Base-by-base conservation (phyloP, 2,888 invertebrate genomes). In the Callyntrura sp. region DNA sequence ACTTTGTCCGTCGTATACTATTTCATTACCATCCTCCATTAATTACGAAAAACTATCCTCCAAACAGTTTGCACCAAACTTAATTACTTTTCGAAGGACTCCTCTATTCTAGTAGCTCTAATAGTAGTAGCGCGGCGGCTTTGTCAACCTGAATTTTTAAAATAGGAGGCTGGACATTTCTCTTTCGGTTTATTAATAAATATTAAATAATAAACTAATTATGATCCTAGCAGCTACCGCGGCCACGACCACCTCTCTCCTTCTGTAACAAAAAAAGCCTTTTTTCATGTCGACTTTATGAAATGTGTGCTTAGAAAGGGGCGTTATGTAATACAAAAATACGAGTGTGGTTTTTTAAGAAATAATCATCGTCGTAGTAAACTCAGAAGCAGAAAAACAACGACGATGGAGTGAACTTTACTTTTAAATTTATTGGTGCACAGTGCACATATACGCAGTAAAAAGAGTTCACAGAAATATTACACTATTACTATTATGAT, bases 271-370 rank as follows among this genome's bases (percentile, higher is more conserved):
- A 28, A 11, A 62, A 14, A 11, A 62, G 6, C 6, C 9, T 12
- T 48, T 76, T 28, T 23, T 76, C 25, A 17, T 11, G 2, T 0
- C 12, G 14, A 48, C n/a, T 2, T 25, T 9, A 25, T n/a, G 12
- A 55, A 51, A 76, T 73, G 14, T 48, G 51, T 55, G 9, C 23
- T 55, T 6, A 23, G 1, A 35, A 55, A 55, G 51, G 78, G 78
- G 78, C 78, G 78, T 76, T 25, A 25, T 76, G 51, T 78, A 78
- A 51, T 35, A 78, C 6, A 57, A 8, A 43, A 17, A 78, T 35
- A 28, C 28, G 78, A 78, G 17, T n/a, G 28, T 51, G 28, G 48
- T 60, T 60, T 20, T 8, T 9, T n/a, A n/a, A n/a, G n/a, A 25
- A 23, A 12, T 28, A 12, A n/a, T 17, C 28, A 35, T n/a, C 68